Evolutionary conservation across 2,797 vertebrate species (phyloP).

Genomic region (Schizopygopsis pylzovi): DNA sequence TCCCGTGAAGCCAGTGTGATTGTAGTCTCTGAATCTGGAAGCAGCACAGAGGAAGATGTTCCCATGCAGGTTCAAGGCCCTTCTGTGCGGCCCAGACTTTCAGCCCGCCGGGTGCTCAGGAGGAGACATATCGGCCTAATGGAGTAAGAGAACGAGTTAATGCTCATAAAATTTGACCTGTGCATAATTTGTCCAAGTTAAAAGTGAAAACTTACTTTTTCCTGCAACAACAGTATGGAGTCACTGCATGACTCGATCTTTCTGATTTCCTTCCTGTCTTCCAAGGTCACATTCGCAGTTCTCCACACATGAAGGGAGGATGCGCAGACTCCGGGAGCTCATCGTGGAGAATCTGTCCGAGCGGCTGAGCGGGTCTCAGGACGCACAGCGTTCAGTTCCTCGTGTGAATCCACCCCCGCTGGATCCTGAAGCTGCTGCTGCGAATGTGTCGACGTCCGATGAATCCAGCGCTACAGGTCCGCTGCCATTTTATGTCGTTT

Average conservation of each 20-base stretch:
- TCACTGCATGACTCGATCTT: neutral
- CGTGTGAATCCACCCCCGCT: neutral
- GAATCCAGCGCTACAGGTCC: constrained; percentile 18
- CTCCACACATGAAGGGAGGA: constrained; percentile 51
- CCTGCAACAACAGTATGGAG: neutral
- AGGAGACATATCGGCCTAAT: constrained; percentile 14
- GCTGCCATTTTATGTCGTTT: neutral
- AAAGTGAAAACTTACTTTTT: neutral
- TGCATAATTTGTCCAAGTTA: neutral
- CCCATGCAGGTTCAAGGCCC: neutral
- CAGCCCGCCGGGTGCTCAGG: neutral
- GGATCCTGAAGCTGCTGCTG: neutral
- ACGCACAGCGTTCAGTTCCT: neutral
- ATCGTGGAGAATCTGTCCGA: constrained; percentile 68
- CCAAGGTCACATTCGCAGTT: neutral
- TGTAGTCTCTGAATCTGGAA: constrained; percentile 73
- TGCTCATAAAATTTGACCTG: too few species aligned
- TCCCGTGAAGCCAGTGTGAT: constrained; percentile 22
- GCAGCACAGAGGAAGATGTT: constrained; percentile 69
- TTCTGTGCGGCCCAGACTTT: neutral
- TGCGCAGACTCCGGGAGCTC: constrained; percentile 67
- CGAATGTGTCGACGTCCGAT: neutral
- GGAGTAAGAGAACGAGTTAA: constrained; percentile 36
- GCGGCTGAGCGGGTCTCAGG: constrained; percentile 69
- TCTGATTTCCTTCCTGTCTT: neutral